Evolutionary conservation across 2,113 vertebrate genomes (phyloP).

Genomic region (Dicaeum eximium): DNA sequence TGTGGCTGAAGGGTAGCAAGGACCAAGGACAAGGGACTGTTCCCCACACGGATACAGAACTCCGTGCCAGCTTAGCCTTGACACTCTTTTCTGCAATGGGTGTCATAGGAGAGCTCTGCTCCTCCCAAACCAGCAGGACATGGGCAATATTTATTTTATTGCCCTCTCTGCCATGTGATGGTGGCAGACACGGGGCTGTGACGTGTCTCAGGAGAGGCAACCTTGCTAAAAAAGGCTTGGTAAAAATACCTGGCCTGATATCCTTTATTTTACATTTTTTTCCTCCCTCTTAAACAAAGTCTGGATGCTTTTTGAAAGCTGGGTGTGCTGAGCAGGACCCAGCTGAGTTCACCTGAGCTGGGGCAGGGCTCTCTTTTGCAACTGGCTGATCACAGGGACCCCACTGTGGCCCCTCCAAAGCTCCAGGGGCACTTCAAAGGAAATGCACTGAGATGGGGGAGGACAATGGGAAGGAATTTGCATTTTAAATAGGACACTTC

Average conservation of each 20-base stretch:
- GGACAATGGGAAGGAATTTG: conserved; percentile 21
- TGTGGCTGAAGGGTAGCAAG: neutral
- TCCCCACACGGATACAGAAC: neutral
- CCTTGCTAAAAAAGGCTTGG: neutral
- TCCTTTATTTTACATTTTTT: neutral
- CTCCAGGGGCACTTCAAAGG: conserved; percentile 51
- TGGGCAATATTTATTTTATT: neutral
- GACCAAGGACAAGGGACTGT: neutral
- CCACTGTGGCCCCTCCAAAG: neutral
- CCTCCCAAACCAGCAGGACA: neutral
- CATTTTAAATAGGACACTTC: conserved; percentile 43
- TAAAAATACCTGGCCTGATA: neutral
- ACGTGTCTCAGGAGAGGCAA: neutral
- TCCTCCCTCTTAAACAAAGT: neutral
- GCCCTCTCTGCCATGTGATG: neutral
- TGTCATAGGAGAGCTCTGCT: neutral
- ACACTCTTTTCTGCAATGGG: neutral
- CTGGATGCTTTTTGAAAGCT: neutral
- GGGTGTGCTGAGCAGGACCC: neutral
- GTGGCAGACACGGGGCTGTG: neutral
- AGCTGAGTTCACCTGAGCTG: neutral
- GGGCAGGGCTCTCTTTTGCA: neutral
- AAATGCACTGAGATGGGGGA: neutral
- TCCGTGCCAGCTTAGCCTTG: neutral
- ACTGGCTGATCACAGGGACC: neutral